Evolutionary conservation across 1,140 invertebrate species (phyloP), one percentile per base, ranked within the genome.

Genomic region (Steinernema khuongi): DNA sequence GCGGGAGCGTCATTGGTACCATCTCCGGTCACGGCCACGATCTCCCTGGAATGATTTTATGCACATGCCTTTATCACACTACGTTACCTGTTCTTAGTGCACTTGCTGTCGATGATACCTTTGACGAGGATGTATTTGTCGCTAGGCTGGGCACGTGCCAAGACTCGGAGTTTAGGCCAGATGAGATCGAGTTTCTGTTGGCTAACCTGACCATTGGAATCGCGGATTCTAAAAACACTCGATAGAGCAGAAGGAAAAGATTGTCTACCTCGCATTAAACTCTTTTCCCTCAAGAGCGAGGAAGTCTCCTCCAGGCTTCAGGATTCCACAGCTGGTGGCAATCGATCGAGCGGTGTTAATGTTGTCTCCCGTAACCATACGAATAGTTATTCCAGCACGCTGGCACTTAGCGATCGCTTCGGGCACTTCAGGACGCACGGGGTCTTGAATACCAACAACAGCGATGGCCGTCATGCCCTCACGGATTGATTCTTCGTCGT

Each of bases 281-380:
- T 99, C 95, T 87, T 97, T 97, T 71, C 96, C 95, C 86, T 99
- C 96, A 29, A 99, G 86, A 71, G 98, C 94, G 26, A 98, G 90
- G 87, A 94, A 97, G 70, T 84, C 84, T n/a, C 69, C 78, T 41
- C 83, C 81, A 14, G 83, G 83, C 67, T 79, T 81, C 67, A 84
- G 70, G 72, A 84, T 84, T 70, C 85, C 85, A 74, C 85, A 85
- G 44, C 79, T 70, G n/a, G 80, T 81, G 7, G 85, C 85, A 60
- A 86, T 86, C 17, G 85, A 84, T 60, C 83, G 74, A 7, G 83
- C 85, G 28, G 85, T 86, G 68, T 82, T 85, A 71, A 85, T 82
- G 68, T 85, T 85, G 72, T 86, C 84, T 70, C 83, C 84, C 33
- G 83, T 86, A 22, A 85, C 85, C 85, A 85, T 85, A 67, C 85